Evolutionary conservation across 1,140 invertebrate genomes (phyloP), one percentile per base, ranked within the genome.

Genomic region (Caerostris darwini): DNA sequence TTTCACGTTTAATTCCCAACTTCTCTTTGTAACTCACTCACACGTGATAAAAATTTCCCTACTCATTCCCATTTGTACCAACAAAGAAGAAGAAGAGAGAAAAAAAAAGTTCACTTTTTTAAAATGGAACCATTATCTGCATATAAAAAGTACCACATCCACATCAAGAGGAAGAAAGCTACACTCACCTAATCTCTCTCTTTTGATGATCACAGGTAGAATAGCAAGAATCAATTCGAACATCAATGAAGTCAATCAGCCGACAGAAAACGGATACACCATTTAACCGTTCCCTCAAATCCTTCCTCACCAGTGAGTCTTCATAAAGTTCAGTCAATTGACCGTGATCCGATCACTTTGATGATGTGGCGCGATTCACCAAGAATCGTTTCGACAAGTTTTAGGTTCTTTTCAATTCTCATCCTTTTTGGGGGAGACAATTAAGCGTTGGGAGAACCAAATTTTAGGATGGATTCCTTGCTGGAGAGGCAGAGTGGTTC

Each of bases 181-280:
- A 77, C 71, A 77, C 71, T 77, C 53, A 77, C 8, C 19, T 50
- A 50, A 34, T 77, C 71, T 12, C 12, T 77, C 61, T n/a, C 17
- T 54, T 57, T 69, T 8, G 3, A 10, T 50, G 57, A 89, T 69
- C 67, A 58, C 53, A 59, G 89, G 67, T 50, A 90, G 71, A 59
- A 59, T 56, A 14, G 54, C 19, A 81, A 58, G 77, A 59, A 61
- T 71, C 69, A 90, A 90, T 90, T 67, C 19, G 57, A 77, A 90
- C 67, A 59, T 93, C 92, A 93, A 93, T 93, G 92, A 93, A 93
- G 64, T 87, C 92, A 93, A 93, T 59, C 92, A 93, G 56, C 83
- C 83, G 50, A 14, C 34, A 54, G 57, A n/a, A 34, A 85, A 54
- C 90, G 90, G 90, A 92, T 92, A 85, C 90, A 92, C 50, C 34